Evolutionary conservation across 2,888 invertebrate species (phyloP).

Genomic region (Chymomyza fuscimana): DNA sequence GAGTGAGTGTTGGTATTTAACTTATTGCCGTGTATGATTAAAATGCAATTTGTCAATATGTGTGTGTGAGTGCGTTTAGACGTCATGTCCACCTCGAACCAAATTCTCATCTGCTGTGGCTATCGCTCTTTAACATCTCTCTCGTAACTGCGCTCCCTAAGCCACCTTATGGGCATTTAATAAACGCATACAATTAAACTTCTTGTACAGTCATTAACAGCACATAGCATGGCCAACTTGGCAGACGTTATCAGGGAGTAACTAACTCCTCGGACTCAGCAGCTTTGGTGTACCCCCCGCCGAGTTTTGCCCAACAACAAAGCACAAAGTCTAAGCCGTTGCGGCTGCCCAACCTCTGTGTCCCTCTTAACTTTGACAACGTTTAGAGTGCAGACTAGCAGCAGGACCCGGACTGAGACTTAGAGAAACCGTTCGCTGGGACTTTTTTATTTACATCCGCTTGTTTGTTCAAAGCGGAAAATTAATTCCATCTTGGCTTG

Average conservation of each 20-base stretch:
- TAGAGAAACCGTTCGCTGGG: conserved; percentile 61
- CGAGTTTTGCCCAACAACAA: conserved; percentile 12
- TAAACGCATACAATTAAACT: conserved; percentile 66
- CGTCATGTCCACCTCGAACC: not conserved
- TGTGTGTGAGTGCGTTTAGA: conserved; percentile 2
- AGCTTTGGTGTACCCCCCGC: not conserved
- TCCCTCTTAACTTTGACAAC: conserved; percentile 3
- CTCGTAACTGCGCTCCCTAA: not conserved
- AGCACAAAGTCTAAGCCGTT: conserved; percentile 44
- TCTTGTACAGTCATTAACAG: conserved; percentile 74
- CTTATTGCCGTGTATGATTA: conserved; percentile 73
- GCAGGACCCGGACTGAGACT: conserved; percentile 27
- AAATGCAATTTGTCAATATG: conserved; percentile 74
- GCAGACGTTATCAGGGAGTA: conserved; percentile 47
- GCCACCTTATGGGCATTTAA: conserved; percentile 32
- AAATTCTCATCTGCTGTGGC: not conserved
- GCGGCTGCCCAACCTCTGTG: conserved; percentile 48
- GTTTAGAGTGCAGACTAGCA: not conserved
- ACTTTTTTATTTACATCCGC: conserved; percentile 78
- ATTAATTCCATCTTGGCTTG: conserved; percentile 80
- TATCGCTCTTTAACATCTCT: not conserved
- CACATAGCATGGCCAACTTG: conserved; percentile 70
- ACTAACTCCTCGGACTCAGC: conserved; percentile 27
- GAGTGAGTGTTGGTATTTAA: conserved; percentile 59
- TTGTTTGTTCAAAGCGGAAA: conserved; percentile 80